Base-by-base conservation (phyloP, 2,113 vertebrate genomes). In the Pavo muticus region DNA sequence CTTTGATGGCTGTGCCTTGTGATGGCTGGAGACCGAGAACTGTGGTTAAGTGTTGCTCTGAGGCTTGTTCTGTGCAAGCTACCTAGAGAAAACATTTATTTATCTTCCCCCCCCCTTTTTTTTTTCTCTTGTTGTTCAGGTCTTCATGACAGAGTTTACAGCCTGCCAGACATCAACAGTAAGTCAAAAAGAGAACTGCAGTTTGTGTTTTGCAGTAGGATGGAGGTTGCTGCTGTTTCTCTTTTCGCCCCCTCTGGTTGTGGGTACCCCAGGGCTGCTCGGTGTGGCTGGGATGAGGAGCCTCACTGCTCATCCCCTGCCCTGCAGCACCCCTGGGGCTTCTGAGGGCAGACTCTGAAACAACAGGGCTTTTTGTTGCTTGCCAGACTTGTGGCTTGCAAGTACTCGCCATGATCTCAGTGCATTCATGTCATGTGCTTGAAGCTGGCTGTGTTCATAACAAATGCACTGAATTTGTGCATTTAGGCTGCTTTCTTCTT, bases 111-210 rank as follows among this genome's bases (percentile, higher is more conserved):
- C 48, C 48, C 48, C 48, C 24, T 44, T 10, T 1, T 3, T 88
- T 92, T 69, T 39, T 11, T 4, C 10, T 44, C 59, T 92, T 56
- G 54, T 24, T 14, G 8, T 82, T 24, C 70, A 97, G 96, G 94
- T 81, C 87, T 91, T 56, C 95, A 93, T 40, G 86, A 91, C 88
- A 90, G 94, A 78, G 95, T 93, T 59, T 90, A 81, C 39, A 94
- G 94, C 81, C 89, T 94, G 21, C 94, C 97, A 59, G 64, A 96
- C 39, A 63, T 95, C 44, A 95, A 76, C 70, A 93, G 97, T 97
- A 94, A 97, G 98, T 97, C 59, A 56, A 64, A 71, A 70, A 70
- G 3, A 30, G 32, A 44, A 87, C 14, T 20, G 4, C 14, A 89
- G 40, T 8, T 3, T 13, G 14, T 16, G 10, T 2, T 16, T 71